phyloP scores from a whole-genome alignment of 2,113 vertebrate species.

The Sceloporus tristichus region DNA sequence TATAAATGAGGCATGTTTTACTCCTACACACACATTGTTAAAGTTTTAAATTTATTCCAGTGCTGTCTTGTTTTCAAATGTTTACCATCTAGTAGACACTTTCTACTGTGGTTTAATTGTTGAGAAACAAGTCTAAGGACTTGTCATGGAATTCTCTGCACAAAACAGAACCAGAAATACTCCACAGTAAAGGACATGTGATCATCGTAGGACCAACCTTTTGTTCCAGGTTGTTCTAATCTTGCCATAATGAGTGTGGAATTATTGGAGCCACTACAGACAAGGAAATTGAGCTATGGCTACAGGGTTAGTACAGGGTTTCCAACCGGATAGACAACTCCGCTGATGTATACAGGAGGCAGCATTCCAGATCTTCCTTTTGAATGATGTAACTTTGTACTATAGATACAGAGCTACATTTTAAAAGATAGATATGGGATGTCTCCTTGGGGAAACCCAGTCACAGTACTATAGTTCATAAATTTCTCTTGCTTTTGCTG shows the following conservation, averaged over 20 bases:
- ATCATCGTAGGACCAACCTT: too few relatives aligned
- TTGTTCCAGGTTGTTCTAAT: too few relatives aligned
- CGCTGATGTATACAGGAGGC: constrained; percentile 46
- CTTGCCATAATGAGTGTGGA: too few relatives aligned
- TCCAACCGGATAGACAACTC: too few relatives aligned
- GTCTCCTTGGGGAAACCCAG: constrained; percentile 44
- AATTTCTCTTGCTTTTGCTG: constrained; percentile 64
- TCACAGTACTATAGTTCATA: constrained; percentile 44
- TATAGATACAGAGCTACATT: background rate
- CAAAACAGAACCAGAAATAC: too few relatives aligned
- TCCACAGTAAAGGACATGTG: too few relatives aligned
- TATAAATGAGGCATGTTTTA: background rate
- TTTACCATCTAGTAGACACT: background rate
- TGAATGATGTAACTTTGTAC: constrained; percentile 45
- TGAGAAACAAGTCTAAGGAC: background rate
- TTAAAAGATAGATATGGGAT: constrained; percentile 36
- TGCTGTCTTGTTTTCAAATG: background rate
- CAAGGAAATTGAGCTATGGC: too few relatives aligned
- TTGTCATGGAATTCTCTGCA: background rate
- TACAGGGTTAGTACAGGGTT: too few relatives aligned
- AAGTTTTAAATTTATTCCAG: background rate
- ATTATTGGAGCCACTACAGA: too few relatives aligned
- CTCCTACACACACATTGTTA: too few relatives aligned
- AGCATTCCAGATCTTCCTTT: constrained; percentile 36
- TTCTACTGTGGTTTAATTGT: background rate